Evolutionary conservation across 2,888 invertebrate species (phyloP), one percentile per base, ranked within the genome.

Genomic region (Maniola hyperantus): DNA sequence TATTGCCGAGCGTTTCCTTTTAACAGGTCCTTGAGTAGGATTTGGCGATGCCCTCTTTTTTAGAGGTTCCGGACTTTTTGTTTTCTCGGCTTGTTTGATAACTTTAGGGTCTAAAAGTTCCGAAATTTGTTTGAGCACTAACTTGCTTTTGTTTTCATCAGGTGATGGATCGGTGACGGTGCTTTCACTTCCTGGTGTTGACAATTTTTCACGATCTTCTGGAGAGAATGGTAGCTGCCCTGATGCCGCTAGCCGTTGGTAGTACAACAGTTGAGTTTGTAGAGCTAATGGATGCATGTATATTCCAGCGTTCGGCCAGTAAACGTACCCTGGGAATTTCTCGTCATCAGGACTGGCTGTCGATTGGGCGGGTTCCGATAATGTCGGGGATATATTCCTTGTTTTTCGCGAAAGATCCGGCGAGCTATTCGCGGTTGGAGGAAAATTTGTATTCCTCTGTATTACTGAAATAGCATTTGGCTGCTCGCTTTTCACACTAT

Each of bases 1-100:
- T 72, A 97, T 96, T 0, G 97, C 97, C 0, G 97, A 96, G 0
- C 97, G 93, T 79, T 97, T 96, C 61, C 96, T 88, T 79, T 96
- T 96, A 1, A 95, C 94, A 0, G 82, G 90, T 8, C 79, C 92
- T 74, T 83, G 88, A 0, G 69, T 75, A 63, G 82, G 85, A 70
- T 88, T 93, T 64, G 79, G 92, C 48, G 83, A 88, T 74, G 80
- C 83, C 76, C 83, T 83, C 80, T 88, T 94, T 84, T 86, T 94
- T 44, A 68, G 74, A 70, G 77, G 86, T 72, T 80, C 92, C 8
- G 79, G 91, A 64, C 82, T 85, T 64, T 84, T 86, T 48, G 79
- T 84, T 72, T 78, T 90, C 73, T 82, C 93, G 44, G 77, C 85
- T 71, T 79, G 85, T 65, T 87, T 85, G 20, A 90, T 85, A n/a